Evolutionary conservation across 2,797 vertebrate genomes (phyloP).

Genomic region (Smutsia temminckii): DNA sequence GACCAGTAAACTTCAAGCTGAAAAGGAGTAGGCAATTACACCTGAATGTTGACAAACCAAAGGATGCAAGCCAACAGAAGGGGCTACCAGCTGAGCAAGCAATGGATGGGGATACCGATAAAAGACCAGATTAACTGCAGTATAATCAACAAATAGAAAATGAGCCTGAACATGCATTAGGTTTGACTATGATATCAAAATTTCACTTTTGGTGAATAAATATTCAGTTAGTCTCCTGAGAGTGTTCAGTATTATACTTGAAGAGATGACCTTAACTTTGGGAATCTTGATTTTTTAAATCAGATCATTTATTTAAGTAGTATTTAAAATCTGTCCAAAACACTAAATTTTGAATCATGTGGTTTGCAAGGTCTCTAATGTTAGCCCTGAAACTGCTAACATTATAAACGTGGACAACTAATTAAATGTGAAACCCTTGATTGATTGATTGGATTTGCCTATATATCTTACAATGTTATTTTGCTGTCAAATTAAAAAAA

Average conservation of each 20-base stretch:
- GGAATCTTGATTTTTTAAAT: neutral
- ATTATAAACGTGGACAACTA: neutral
- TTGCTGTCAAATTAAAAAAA: neutral
- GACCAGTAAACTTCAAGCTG: neutral
- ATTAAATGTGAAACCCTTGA: neutral
- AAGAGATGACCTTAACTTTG: neutral
- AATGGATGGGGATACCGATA: neutral
- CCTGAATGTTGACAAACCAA: neutral
- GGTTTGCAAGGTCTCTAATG: neutral
- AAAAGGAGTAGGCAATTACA: neutral
- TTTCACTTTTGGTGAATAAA: neutral
- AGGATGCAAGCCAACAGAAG: neutral
- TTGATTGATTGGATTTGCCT: neutral
- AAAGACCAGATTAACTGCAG: neutral
- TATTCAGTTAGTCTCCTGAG: neutral
- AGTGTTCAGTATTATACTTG: neutral
- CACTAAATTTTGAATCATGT: neutral
- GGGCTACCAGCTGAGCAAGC: neutral
- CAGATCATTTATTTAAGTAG: neutral
- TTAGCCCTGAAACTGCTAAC: neutral
- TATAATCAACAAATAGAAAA: neutral
- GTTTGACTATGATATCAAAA: neutral
- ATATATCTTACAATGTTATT: neutral
- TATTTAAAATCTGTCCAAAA: neutral
- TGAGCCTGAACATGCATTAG: neutral